A percentile compares a stretch with the other conserved stretches of the same genome.
phyloP scores from a whole-genome alignment of 2,888 invertebrate species.

The Leptothorax acervorum region DNA sequence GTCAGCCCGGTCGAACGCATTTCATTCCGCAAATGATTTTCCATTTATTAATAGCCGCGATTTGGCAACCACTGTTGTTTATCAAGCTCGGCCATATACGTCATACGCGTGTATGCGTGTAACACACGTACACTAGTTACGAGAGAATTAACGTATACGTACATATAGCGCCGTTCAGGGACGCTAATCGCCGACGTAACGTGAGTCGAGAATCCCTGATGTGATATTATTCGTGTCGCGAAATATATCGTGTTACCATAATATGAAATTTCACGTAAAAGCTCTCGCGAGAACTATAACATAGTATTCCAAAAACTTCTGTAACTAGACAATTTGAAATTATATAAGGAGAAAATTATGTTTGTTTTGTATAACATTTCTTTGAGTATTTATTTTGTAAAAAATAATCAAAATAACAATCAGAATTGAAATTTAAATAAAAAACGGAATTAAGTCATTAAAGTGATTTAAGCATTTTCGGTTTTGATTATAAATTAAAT shows the following conservation, averaged over 20 bases:
- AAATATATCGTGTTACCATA: conserved; percentile 44
- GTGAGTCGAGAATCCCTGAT: conserved; percentile 48
- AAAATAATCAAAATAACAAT: background rate
- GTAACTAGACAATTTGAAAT: background rate
- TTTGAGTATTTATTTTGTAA: background rate
- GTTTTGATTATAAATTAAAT: background rate
- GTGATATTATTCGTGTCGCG: conserved; percentile 41
- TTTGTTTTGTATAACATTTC: background rate
- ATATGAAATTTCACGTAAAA: conserved; percentile 48
- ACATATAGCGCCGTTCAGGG: conserved; percentile 43
- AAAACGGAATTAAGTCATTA: background rate
- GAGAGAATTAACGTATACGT: conserved; percentile 61
- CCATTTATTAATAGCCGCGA: conserved; percentile 82
- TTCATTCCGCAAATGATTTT: conserved; percentile 80
- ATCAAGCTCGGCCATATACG: conserved; percentile 82
- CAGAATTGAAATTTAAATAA: background rate
- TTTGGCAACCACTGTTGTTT: conserved; percentile 85
- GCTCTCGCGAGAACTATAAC: conserved; percentile 24
- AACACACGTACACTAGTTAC: conserved; percentile 45
- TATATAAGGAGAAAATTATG: background rate
- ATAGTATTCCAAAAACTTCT: background rate
- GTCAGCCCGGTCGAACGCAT: conserved; percentile 43
- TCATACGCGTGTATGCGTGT: conserved; percentile 62
- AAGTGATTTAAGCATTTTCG: background rate
- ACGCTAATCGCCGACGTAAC: conserved; percentile 43